phyloP scores from a whole-genome alignment of 1,140 invertebrate genomes.

The Bombus superbus region DNA sequence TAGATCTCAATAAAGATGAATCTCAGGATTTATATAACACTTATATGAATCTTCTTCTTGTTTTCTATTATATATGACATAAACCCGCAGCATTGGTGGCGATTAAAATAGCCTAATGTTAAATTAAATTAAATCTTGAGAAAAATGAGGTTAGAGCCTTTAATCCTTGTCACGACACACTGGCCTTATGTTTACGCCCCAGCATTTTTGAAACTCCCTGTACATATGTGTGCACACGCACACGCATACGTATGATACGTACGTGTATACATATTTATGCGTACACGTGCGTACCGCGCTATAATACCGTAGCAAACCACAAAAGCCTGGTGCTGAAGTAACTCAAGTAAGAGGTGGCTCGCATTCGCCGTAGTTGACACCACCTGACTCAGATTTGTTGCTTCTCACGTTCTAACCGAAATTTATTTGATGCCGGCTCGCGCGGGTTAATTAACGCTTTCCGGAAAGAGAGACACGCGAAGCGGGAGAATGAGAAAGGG shows the following conservation, averaged over 20 bases:
- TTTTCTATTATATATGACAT: no score
- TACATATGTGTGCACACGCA: background rate
- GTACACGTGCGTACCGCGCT: background rate
- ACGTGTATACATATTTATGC: background rate
- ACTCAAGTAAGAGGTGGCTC: constrained; percentile 76
- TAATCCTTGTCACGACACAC: background rate
- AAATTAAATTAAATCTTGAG: no score
- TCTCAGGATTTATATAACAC: no score
- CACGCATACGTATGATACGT: background rate
- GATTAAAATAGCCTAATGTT: no score
- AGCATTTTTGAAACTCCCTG: background rate
- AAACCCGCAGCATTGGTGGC: no score
- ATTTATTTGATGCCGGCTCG: constrained; percentile 81
- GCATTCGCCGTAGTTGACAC: constrained; percentile 78
- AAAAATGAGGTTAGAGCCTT: no score
- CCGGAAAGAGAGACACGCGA: constrained; percentile 37
- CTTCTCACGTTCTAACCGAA: constrained; percentile 83
- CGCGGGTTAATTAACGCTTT: constrained; percentile 80
- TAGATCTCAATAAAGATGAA: no score
- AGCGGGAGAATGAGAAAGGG: background rate
- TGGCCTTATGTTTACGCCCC: no score
- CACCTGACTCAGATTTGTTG: constrained; percentile 83
- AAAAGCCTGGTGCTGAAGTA: constrained; percentile 72
- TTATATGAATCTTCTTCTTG: no score
- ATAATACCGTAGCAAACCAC: constrained; percentile 66